Conservation (phyloP, 2,888 invertebrate genomes). For the Apamea monoglypha region DNA sequence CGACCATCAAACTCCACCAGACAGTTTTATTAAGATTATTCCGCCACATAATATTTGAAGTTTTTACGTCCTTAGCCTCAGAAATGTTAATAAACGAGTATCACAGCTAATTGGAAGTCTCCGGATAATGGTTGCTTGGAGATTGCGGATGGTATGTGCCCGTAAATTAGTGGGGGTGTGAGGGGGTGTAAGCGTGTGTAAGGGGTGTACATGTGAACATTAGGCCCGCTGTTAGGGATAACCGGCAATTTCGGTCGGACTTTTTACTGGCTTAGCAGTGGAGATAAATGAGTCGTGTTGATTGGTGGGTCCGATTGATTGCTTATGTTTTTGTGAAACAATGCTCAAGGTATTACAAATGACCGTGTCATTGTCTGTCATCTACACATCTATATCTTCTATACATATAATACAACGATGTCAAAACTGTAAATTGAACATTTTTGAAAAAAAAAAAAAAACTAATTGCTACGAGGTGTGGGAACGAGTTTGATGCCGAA, state of each 20-base stretch:
- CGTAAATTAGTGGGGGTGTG: slow-evolving; percentile 63
- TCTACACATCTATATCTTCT: background rate
- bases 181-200: slow-evolving; percentile 19
- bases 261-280: slow-evolving; percentile 51
- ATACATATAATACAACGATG: background rate
- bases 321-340: slow-evolving; percentile 38
- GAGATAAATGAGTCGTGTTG: slow-evolving; percentile 54
- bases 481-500: too few relatives aligned
- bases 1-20: slow-evolving; percentile 43
- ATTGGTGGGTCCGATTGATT: slow-evolving; percentile 50
- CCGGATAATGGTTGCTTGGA: slow-evolving; percentile 64
- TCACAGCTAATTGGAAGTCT: slow-evolving; percentile 67
- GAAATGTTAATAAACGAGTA: slow-evolving; percentile 67
- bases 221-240: slow-evolving; percentile 57
- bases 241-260: slow-evolving; percentile 61
- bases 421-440: too few relatives aligned
- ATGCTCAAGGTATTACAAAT: slow-evolving; percentile 19
- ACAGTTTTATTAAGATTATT: slow-evolving; percentile 65
- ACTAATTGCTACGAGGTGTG: too few relatives aligned
- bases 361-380: background rate
- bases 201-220: slow-evolving; percentile 49
- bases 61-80: slow-evolving; percentile 56
- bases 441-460: too few relatives aligned
- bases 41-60: slow-evolving; percentile 65
- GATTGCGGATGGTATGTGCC: slow-evolving; percentile 67